These are phyloP conservation scores for Pseudochaenichthys georgianus DNA, from an alignment of 2,797 vertebrate genomes.

Conservation along the genomic window DNA sequence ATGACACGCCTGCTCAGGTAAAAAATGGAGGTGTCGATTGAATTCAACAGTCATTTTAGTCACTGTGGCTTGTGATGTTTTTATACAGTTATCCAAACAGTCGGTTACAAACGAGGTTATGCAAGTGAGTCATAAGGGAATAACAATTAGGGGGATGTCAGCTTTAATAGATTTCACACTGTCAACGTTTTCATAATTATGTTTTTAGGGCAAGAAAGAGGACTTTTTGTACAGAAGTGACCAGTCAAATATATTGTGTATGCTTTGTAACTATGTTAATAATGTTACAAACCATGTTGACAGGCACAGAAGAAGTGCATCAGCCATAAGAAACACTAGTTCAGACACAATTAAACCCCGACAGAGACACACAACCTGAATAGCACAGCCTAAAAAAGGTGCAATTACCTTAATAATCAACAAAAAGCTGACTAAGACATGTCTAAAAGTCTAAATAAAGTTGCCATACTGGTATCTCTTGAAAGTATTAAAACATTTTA, in stretches of 20 bases:
- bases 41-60: slow-evolving; percentile 2
- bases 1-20: slow-evolving; percentile 97
- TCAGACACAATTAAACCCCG: slow-evolving; percentile 15
- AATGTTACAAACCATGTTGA: slow-evolving; percentile 1
- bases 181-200: slow-evolving; percentile 16
- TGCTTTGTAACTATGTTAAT: slow-evolving; percentile 12
- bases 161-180: slow-evolving; percentile 30
- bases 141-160: slow-evolving; percentile 30
- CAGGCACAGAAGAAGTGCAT: background rate
- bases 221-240: background rate
- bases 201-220: slow-evolving; percentile 17
- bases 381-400: slow-evolving; percentile 6
- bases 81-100: slow-evolving; percentile 28
- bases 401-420: background rate
- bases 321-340: slow-evolving; percentile 6
- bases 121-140: slow-evolving; percentile 42
- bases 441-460: slow-evolving; percentile 1
- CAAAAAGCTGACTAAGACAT: background rate
- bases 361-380: slow-evolving; percentile 13
- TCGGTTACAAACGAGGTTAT: slow-evolving; percentile 2
- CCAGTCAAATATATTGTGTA: background rate
- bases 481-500: background rate
- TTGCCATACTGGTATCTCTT: background rate
- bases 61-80: background rate
- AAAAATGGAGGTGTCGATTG: background rate